Percentiles rank a stretch among this genome's conserved stretches.
Conservation (phyloP, 2,888 invertebrate genomes). For the Trichogramma dendrolimi region DNA sequence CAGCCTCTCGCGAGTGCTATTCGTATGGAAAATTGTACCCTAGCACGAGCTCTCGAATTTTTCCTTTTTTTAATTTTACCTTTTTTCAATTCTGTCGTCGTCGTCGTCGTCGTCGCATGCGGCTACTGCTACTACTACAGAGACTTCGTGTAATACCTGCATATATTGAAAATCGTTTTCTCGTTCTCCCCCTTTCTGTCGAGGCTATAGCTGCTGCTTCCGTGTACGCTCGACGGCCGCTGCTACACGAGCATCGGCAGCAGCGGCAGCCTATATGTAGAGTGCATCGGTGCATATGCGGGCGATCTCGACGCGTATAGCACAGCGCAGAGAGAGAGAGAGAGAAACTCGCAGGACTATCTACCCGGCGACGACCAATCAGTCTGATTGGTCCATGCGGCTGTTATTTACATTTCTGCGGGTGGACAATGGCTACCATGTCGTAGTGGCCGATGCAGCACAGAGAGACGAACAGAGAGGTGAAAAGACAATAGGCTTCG, state of each 20-base stretch:
- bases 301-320: not conserved
- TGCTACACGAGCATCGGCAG: not conserved
- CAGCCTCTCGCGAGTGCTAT: no score
- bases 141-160: no score
- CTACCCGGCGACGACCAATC: constrained; percentile 50
- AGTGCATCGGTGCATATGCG: not conserved
- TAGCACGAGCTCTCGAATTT: no score
- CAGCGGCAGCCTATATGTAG: not conserved
- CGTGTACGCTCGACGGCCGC: not conserved
- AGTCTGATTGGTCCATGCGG: constrained; percentile 48
- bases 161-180: no score
- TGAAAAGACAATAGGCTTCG: not conserved
- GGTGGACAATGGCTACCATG: not conserved
- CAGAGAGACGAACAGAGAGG: not conserved
- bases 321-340: constrained; percentile 19
- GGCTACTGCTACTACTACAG: no score
- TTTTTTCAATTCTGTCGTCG: no score
- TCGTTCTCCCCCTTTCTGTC: not conserved
- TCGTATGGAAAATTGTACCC: no score
- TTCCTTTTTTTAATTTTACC: no score
- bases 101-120: no score
- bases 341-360: constrained; percentile 45
- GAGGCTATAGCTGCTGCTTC: not conserved
- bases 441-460: not conserved
- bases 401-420: constrained; percentile 49